Conservation (phyloP, 2,888 invertebrate genomes). For the Chymomyza caudatula region DNA sequence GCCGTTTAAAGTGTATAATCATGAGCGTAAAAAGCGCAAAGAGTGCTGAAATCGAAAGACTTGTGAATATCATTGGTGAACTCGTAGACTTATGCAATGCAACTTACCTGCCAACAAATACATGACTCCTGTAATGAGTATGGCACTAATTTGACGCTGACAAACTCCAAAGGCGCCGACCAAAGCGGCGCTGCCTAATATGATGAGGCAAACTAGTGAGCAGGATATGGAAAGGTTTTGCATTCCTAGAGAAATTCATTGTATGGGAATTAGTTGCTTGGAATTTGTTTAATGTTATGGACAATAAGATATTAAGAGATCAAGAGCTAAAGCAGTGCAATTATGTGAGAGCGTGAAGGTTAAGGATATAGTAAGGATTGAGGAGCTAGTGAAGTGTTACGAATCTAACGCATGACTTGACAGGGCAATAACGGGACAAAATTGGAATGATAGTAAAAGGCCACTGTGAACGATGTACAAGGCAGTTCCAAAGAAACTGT, state of each 20-base stretch:
- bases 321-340: neutral
- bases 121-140: slow-evolving; percentile 95
- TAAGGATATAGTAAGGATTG: neutral
- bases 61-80: neutral
- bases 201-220: slow-evolving; percentile 93
- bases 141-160: slow-evolving; percentile 94
- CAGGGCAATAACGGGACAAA: too few species aligned
- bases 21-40: slow-evolving; percentile 94
- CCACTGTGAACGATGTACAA: too few species aligned
- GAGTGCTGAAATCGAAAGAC: slow-evolving; percentile 82
- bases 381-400: too few species aligned
- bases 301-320: neutral
- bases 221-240: slow-evolving; percentile 97
- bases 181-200: slow-evolving; percentile 90
- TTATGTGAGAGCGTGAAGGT: neutral
- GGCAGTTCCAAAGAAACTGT: too few species aligned
- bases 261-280: neutral
- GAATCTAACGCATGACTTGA: too few species aligned
- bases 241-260: slow-evolving; percentile 85
- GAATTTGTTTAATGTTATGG: neutral
- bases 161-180: slow-evolving; percentile 93
- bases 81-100: neutral
- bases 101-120: slow-evolving; percentile 92
- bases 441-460: too few species aligned
- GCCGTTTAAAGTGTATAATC: slow-evolving; percentile 94